Conservation (phyloP, 2,113 vertebrate species). For the Notarius quadriscutis region DNA sequence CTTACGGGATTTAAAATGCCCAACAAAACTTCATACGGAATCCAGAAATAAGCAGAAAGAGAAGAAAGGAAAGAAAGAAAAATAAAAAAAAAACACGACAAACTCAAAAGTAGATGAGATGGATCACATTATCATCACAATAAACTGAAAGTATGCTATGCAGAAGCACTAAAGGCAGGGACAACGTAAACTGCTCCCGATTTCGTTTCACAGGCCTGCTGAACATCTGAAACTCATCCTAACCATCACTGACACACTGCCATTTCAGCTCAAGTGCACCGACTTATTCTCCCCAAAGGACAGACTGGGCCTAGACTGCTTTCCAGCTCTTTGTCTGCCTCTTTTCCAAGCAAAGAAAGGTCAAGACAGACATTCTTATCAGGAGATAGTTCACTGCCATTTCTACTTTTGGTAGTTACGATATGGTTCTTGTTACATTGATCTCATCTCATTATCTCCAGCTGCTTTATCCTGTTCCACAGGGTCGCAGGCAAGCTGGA, state of each 20-base stretch:
- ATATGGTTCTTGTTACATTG: background rate
- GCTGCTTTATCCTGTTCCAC: too few species aligned
- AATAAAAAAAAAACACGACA: background rate
- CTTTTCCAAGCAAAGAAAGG: constrained; percentile 63
- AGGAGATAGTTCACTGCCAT: constrained; percentile 7
- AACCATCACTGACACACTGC: background rate
- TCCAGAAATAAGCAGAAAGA: background rate
- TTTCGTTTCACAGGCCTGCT: background rate
- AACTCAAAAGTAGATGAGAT: background rate
- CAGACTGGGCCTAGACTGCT: constrained; percentile 55
- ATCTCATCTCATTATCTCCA: too few species aligned
- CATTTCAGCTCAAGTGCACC: constrained; percentile 25
- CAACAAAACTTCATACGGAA: constrained; percentile 82
- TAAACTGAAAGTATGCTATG: background rate
- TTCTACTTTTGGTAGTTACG: background rate
- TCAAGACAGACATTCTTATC: constrained; percentile 49
- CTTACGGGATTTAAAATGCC: constrained; percentile 94
- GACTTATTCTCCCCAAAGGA: constrained; percentile 59
- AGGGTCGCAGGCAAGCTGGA: too few species aligned
- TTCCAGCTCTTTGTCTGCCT: constrained; percentile 58
- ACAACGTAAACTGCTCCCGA: background rate
- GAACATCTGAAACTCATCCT: background rate
- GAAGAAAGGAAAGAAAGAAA: background rate
- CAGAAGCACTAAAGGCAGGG: background rate
- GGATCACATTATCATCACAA: background rate